Base-by-base conservation (phyloP, 2,888 invertebrate genomes). In the Drosophila atroscutellata region DNA sequence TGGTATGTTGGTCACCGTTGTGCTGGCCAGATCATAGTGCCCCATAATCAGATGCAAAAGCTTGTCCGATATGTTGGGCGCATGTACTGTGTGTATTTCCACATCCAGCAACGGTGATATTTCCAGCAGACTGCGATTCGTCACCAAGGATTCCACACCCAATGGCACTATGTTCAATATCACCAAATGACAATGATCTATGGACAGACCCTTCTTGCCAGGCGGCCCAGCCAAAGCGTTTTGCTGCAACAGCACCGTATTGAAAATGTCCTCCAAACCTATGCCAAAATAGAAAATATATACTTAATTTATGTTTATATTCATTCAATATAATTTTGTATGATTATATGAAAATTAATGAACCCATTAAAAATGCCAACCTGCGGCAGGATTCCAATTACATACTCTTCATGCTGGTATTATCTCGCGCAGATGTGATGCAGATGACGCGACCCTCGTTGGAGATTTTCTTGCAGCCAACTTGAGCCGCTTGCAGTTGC, bases 1-100 rank as follows among this genome's bases (percentile, higher is more conserved):
- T 2, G 99, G 99, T 87, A 99, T 99, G 5, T 99, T 98, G 8
- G 99, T 99, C 0, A 99, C 99, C 0, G 99, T 99, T 1, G 99
- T 99, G 68, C 97, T 98, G 0, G 98, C 97, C 52, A 99, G 94
- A 91, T 97, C 96, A 88, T 98, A 99, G 92, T 99, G 99, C 4
- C 96, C 95, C 82, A 97, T 92, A 77, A 97, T 97, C 9, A 97
- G 93, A 54, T 96, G 95, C 0, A 96, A 96, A 13, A 98, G 92
- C 82, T 97, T 95, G 69, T 95, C 95, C 0, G 97, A 96, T 59
- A 97, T 94, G 8, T 94, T 94, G 49, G 96, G 95, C 0, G 97
- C 97, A 82, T 95, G 95, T 18, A 96, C 95, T 1, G 97, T 96
- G 91, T 97, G 96, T 1, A 97, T 96, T 93, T 97, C 97, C 3